Evolutionary conservation across 2,888 invertebrate species (phyloP), one percentile per base, ranked within the genome.

Genomic region (Drosophila rellima): DNA sequence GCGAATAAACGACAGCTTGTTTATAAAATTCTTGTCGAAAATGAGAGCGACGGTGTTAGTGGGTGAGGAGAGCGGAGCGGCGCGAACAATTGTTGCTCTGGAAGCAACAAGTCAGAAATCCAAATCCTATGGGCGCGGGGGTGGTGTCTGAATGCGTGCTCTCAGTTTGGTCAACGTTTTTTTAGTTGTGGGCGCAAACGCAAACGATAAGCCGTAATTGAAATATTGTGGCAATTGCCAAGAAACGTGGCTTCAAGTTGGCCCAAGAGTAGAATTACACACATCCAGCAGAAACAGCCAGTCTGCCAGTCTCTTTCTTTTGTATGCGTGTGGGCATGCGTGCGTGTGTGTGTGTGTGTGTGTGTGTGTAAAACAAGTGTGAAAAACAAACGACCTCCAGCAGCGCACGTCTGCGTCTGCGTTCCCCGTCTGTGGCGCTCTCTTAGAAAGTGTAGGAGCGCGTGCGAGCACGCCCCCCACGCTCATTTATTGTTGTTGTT

Each of bases 361-460:
- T 57, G 47, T 63, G 40, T 70, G 74, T 75, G 72, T 86, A 65
- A 62, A 82, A 72, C 88, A 88, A 89, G 89, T 88, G 89, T 87
- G 83, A 86, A 85, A 77, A 88, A 80, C 80, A 78, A 82, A 78
- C 88, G 85, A 85, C 85, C 89, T 86, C 82, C 82, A 82, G 86
- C 86, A 42, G 81, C 68, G 82, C 69, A 63, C 60, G 61, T 52
- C 48, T 59, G 65, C 56, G 44, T 54, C 42, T 47, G 37, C 44
- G 50, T 65, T 62, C 44, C 40, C 18, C 51, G 40, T 70, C 63
- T 74, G 69, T 54, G 72, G 59, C 75, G 75, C 75, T 75, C 75
- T 78, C 81, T 70, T 77, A 70, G 74, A 88, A 88, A 82, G 81
- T 76, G 74, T 74, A 69, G 71, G 62, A 72, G 59, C 67, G 69